These are phyloP conservation scores for Drosophila mulleri DNA, from an alignment of 2,888 invertebrate species.

Conservation along the genomic window DNA sequence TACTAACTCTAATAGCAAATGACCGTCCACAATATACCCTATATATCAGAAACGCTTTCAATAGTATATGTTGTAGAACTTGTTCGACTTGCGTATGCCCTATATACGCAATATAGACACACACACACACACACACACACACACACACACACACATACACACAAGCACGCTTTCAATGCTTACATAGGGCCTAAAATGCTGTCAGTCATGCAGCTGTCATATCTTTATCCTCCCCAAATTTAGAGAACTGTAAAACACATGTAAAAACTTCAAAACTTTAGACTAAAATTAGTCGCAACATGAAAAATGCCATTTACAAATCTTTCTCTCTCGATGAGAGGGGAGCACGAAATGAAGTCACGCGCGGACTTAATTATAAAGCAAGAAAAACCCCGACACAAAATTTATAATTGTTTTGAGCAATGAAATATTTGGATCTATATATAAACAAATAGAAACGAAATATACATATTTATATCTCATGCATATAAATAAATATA, in stretches of 20 bases:
- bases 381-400: conserved; percentile 2
- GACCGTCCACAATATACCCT: neutral
- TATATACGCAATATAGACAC: neutral
- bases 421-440: conserved; percentile 10
- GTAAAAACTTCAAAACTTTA: conserved; percentile 22
- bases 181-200: neutral
- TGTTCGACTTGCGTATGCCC: neutral
- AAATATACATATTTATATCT: neutral
- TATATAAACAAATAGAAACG: conserved; percentile 2
- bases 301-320: conserved; percentile 10
- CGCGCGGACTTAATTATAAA: conserved; percentile 53
- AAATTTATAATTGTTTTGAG: conserved; percentile 45
- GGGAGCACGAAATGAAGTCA: conserved; percentile 28
- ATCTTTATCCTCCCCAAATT: conserved; percentile 17
- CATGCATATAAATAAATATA: too few relatives aligned
- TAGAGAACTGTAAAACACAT: conserved; percentile 13
- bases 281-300: conserved; percentile 41
- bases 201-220: conserved; percentile 36
- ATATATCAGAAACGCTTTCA: neutral
- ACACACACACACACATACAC: too few relatives aligned
- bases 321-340: neutral
- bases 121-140: too few relatives aligned
- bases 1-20: neutral
- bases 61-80: neutral
- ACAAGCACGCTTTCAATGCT: neutral